Percentiles rank a stretch among this genome's conserved stretches.
phyloP scores from a whole-genome alignment of 2,797 vertebrate species.

The Poeciliopsis turneri region DNA sequence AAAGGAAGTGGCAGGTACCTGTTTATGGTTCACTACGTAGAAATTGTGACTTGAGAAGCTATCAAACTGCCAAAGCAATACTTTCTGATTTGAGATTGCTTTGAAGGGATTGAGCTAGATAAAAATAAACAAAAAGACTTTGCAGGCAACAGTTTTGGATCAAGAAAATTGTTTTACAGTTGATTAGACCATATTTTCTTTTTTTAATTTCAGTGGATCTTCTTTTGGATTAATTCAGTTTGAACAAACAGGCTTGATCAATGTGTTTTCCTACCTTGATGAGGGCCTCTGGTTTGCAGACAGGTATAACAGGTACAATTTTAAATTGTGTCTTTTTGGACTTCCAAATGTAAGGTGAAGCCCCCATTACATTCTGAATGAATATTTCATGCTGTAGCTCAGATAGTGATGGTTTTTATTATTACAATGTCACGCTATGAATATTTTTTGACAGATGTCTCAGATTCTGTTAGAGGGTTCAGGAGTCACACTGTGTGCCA shows the following conservation, averaged over 20 bases:
- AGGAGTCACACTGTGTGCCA: conserved; percentile 43
- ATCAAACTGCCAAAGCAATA: conserved; percentile 19
- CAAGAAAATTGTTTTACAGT: conserved; percentile 5
- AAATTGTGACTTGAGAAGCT: conserved; percentile 25
- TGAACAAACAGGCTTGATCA: conserved; percentile 28
- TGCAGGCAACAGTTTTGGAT: conserved; percentile 11
- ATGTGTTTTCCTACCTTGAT: conserved; percentile 9
- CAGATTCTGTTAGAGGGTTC: conserved; percentile 34
- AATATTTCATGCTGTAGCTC: conserved; percentile 35
- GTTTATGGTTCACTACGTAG: conserved; percentile 23
- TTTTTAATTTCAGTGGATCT: conserved; percentile 10
- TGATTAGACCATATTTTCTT: conserved; percentile 17
- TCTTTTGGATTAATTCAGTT: conserved; percentile 13
- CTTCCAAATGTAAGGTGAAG: conserved; percentile 21
- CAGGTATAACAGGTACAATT: conserved; percentile 28
- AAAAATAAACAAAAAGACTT: neutral
- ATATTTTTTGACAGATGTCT: conserved; percentile 62
- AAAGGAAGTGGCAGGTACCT: conserved; percentile 24
- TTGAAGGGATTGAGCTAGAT: conserved; percentile 13
- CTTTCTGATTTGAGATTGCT: conserved; percentile 3
- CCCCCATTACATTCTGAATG: conserved; percentile 32
- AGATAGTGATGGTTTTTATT: conserved; percentile 55
- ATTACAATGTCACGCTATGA: conserved; percentile 43
- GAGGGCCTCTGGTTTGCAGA: conserved; percentile 5
- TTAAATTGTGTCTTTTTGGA: conserved; percentile 20